phyloP scores from a whole-genome alignment of 2,797 vertebrate species.

The Phylloscopus collybita region DNA sequence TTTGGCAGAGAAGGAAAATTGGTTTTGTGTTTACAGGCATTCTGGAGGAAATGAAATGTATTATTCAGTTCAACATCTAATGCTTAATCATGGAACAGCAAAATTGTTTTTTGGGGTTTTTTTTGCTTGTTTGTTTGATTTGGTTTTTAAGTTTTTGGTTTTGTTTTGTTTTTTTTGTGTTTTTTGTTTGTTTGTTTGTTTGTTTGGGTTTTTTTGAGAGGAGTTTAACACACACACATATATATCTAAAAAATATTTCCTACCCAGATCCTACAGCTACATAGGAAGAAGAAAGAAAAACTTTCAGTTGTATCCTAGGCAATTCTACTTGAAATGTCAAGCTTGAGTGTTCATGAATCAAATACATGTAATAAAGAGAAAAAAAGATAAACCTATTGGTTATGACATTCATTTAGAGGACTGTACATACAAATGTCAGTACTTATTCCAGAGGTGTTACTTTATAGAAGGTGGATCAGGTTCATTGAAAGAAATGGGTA shows the following conservation, averaged over 20 bases:
- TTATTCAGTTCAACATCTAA: not conserved
- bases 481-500: not conserved
- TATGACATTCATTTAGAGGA: not conserved
- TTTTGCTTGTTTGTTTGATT: not conserved
- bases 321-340: not conserved
- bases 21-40: conserved; percentile 22
- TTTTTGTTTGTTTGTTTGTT: not conserved
- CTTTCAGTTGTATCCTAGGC: not conserved
- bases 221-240: not conserved
- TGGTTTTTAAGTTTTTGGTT: not conserved
- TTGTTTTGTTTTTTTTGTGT: no score
- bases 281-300: not conserved
- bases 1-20: conserved; percentile 26
- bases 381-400: not conserved
- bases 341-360: not conserved
- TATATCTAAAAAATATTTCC: not conserved
- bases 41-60: conserved; percentile 23
- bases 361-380: not conserved
- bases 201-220: not conserved
- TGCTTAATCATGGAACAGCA: not conserved
- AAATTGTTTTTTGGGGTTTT: accelerated
- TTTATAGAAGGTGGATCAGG: not conserved
- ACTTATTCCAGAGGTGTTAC: not conserved
- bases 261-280: not conserved
- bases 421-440: not conserved